Conservation (phyloP, 1,140 invertebrate species). For the Drosophila sulfurigaster region DNA sequence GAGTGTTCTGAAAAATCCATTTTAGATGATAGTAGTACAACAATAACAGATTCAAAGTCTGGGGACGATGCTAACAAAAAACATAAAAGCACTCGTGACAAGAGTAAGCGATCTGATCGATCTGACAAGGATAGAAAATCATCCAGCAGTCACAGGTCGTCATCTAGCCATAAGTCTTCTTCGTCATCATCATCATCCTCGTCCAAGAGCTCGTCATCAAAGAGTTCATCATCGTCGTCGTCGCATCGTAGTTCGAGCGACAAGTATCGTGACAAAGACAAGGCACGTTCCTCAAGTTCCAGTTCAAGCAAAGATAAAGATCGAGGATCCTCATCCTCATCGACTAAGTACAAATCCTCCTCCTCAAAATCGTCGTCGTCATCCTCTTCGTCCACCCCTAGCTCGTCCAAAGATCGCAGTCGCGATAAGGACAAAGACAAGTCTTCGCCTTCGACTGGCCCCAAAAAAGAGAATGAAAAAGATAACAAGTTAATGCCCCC, state of each 20-base stretch:
- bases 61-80: conserved; percentile 69
- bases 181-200: conserved; percentile 68
- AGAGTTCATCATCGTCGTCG: conserved; percentile 75
- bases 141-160: conserved; percentile 74
- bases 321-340: conserved; percentile 64
- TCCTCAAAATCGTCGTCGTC: conserved; percentile 75
- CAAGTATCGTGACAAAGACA: conserved; percentile 77
- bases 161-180: conserved; percentile 74
- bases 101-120: conserved; percentile 76
- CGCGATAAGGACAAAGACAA: conserved; percentile 85
- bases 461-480: conserved; percentile 87
- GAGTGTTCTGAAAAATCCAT: conserved; percentile 52
- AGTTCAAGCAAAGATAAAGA: conserved; percentile 81
- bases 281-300: conserved; percentile 49
- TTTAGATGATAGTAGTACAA: conserved; percentile 76
- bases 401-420: conserved; percentile 79
- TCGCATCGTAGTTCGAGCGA: conserved; percentile 81
- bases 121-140: conserved; percentile 85
- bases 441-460: conserved; percentile 26
- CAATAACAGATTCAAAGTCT: conserved; percentile 49
- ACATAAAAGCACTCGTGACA: conserved; percentile 64
- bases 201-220: conserved; percentile 74
- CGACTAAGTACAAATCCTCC: conserved; percentile 80
- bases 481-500: conserved; percentile 88
- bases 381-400: conserved; percentile 54